Evolutionary conservation across 37 sponge, comb jelly and placozoan genomes (phyloP), one percentile per base, ranked within the genome.

Genomic region (Geodia barretti): DNA sequence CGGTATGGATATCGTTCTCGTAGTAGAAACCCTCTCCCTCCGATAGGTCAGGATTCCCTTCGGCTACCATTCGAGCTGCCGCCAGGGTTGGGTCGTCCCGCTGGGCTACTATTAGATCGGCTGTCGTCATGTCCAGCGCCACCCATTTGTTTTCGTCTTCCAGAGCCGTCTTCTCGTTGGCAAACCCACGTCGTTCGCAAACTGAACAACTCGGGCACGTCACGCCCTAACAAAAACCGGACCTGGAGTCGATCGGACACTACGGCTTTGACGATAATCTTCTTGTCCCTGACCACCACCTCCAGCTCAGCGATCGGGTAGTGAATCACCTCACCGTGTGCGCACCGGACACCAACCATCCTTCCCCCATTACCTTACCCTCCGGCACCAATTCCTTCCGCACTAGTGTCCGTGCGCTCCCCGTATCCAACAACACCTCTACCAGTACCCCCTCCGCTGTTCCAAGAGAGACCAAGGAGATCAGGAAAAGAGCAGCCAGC

Each of bases 161-260:
- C n/a, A n/a, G n/a, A n/a, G n/a, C n/a, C n/a, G n/a, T n/a, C n/a
- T n/a, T n/a, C n/a, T n/a, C n/a, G n/a, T n/a, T n/a, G n/a, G n/a
- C n/a, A n/a, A n/a, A n/a, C n/a, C n/a, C n/a, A n/a, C n/a, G n/a
- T n/a, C n/a, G n/a, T n/a, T n/a, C n/a, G n/a, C n/a, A n/a, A n/a
- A n/a, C n/a, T n/a, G n/a, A n/a, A n/a, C n/a, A n/a, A n/a, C n/a
- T n/a, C 38, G 0, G 84, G 84, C 21, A 74, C 84, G 66, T 83
- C 86, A 3, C 47, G 40, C 14, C 88, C 88, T 29, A 81, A 54
- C 29, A 86, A 60, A 3, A 79, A 75, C 23, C 36, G 7, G 41
- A 80, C 39, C 1, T 81, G 88, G 25, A 87, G 76, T 1, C 65
- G 54, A 1, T 42, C 61, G 20, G 88, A 73, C 17, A 80, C 77